Evolutionary conservation across 2,888 invertebrate genomes (phyloP).

Genomic region (Phyllotreta striolata): DNA sequence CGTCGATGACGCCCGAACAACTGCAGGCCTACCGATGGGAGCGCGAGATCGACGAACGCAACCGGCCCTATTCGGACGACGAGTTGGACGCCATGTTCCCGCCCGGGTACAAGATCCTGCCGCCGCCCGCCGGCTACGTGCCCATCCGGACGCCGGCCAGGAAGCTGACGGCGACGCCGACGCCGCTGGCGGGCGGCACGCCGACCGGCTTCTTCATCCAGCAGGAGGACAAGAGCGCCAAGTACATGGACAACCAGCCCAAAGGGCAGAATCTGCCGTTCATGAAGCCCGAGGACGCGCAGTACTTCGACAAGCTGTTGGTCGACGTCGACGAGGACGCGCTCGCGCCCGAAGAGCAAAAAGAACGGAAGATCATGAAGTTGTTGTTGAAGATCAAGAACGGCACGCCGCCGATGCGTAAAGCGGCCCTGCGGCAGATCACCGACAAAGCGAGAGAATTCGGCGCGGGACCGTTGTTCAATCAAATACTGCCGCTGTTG

Average conservation of each 20-base stretch:
- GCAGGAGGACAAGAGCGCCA: conserved; percentile 84
- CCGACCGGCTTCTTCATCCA: conserved; percentile 96
- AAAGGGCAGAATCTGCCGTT: conserved; percentile 86
- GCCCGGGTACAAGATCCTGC: conserved; percentile 85
- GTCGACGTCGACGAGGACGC: conserved; percentile 98
- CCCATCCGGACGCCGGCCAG: conserved; percentile 97
- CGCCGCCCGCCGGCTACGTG: conserved; percentile 74
- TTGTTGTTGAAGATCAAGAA: conserved; percentile 98
- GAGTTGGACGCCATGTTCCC: conserved; percentile 98
- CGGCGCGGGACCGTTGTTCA: conserved; percentile 98
- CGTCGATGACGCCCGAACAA: conserved; percentile 99
- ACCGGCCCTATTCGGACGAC: conserved; percentile 95
- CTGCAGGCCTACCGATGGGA: conserved; percentile 98
- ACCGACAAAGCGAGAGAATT: conserved; percentile 99
- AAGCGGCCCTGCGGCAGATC: conserved; percentile 95
- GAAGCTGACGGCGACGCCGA: conserved; percentile 97
- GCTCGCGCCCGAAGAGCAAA: conserved; percentile 94
- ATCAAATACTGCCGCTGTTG: conserved; percentile 97
- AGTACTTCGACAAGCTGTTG: conserved; percentile 98
- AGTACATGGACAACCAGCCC: conserved; percentile 96
- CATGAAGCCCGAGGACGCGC: conserved; percentile 99
- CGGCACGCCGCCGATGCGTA: conserved; percentile 99
- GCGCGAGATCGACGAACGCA: conserved; percentile 97
- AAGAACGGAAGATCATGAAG: conserved; percentile 99
- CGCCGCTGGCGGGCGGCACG: conserved; percentile 87